Evolutionary conservation across 2,113 vertebrate species (phyloP).

Genomic region (Zosterops japonicus): DNA sequence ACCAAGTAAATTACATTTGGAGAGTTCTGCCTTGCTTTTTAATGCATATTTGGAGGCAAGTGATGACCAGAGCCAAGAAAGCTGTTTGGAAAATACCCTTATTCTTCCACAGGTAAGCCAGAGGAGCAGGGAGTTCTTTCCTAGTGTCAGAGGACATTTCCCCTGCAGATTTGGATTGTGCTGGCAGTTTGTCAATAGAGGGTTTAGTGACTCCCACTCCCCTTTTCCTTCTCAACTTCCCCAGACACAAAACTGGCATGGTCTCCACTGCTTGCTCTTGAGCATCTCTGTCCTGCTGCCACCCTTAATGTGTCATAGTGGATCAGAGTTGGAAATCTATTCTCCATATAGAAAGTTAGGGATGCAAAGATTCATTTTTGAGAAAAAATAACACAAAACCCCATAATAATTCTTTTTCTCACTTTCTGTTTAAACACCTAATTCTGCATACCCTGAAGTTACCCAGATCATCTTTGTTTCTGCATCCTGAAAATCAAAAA

Average conservation of each 20-base stretch:
- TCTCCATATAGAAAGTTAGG: background rate
- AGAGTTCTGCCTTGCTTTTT: background rate
- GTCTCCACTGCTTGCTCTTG: background rate
- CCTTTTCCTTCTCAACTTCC: background rate
- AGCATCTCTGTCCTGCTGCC: background rate
- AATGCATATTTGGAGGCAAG: rapidly evolving
- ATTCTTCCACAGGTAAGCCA: background rate
- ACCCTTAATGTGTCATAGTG: background rate
- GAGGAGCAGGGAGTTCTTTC: background rate
- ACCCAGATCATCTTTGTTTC: background rate
- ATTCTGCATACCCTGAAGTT: background rate
- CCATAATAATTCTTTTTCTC: background rate
- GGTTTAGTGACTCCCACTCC: background rate
- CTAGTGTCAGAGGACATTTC: rapidly evolving
- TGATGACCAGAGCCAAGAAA: background rate
- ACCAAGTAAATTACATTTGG: background rate
- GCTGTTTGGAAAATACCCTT: background rate
- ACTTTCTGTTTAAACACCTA: background rate
- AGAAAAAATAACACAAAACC: background rate
- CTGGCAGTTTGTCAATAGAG: background rate
- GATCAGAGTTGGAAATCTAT: background rate
- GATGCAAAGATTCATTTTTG: background rate
- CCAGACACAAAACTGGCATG: background rate
- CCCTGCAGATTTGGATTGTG: background rate
- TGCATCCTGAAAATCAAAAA: background rate